Conservation (phyloP, 2,888 invertebrate species). For the Drosophila helvetica region DNA sequence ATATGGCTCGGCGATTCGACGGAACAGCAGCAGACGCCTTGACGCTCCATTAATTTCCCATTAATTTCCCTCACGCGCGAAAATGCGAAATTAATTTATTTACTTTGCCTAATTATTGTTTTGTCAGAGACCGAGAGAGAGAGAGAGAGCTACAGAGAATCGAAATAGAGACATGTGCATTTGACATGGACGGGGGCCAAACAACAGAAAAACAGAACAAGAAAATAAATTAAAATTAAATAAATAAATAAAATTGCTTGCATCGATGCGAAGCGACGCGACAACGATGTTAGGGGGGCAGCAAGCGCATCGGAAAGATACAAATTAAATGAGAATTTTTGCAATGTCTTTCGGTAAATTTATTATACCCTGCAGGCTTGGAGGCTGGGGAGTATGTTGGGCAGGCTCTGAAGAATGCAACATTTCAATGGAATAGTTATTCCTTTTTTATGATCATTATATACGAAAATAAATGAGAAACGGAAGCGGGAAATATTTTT, state of each 20-base stretch:
- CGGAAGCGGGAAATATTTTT: neutral
- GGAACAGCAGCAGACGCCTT: constrained; percentile 57
- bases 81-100: constrained; percentile 69
- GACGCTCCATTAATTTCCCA: constrained; percentile 79
- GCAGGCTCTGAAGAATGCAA: no score
- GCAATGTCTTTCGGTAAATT: constrained; percentile 15
- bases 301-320: constrained; percentile 10
- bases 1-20: constrained; percentile 38
- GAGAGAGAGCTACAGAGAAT: constrained; percentile 3
- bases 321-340: constrained; percentile 37
- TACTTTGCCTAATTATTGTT: constrained; percentile 63
- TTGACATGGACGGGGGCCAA: constrained; percentile 20
- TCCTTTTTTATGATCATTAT: no score
- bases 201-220: constrained; percentile 12
- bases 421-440: no score
- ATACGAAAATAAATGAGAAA: neutral
- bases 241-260: constrained; percentile 47
- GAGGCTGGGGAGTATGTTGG: neutral
- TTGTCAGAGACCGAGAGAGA: constrained; percentile 30
- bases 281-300: neutral
- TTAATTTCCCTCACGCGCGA: constrained; percentile 74
- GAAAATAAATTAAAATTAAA: constrained; percentile 54
- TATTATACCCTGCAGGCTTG: neutral
- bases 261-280: neutral
- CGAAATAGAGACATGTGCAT: constrained; percentile 11